Evolutionary conservation across 2,113 vertebrate genomes (phyloP).

Genomic region (Poeciliopsis turrubarensis): DNA sequence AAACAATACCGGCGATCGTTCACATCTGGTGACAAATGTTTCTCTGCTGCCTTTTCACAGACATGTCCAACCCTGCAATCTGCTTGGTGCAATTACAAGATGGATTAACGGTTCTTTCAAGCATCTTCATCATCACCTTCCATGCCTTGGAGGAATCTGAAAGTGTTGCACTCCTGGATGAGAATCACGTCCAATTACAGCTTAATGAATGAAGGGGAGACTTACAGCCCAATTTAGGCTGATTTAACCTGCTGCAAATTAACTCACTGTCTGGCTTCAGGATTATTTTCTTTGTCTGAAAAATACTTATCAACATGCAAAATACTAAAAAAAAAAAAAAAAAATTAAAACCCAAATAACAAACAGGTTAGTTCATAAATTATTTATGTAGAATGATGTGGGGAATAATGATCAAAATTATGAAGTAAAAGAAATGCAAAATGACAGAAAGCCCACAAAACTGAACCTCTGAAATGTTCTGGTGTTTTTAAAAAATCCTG

Average conservation of each 20-base stretch:
- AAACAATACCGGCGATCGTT: slow-evolving; percentile 85
- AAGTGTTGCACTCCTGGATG: slow-evolving; percentile 49
- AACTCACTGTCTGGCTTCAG: slow-evolving; percentile 5
- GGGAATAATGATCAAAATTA: neutral
- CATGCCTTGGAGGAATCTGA: slow-evolving; percentile 68
- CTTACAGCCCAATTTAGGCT: slow-evolving; percentile 42
- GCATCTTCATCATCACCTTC: slow-evolving; percentile 66
- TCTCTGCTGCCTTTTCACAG: slow-evolving; percentile 87
- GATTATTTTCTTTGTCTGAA: neutral
- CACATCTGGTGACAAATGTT: slow-evolving; percentile 96
- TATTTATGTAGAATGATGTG: neutral
- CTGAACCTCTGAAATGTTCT: neutral
- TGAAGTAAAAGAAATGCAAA: neutral
- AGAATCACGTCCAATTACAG: slow-evolving; percentile 70
- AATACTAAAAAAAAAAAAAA: too few relatives aligned
- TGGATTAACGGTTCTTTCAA: slow-evolving; percentile 70
- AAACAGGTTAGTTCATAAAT: neutral
- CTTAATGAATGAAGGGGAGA: slow-evolving; percentile 68
- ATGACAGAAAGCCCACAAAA: neutral
- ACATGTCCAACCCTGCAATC: slow-evolving; percentile 90
- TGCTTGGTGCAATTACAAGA: slow-evolving; percentile 79
- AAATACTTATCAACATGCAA: neutral
- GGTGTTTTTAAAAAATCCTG: neutral
- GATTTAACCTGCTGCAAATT: slow-evolving; percentile 10
- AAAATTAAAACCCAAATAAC: neutral